Evolutionary conservation across 2,888 invertebrate genomes (phyloP), one percentile per base, ranked within the genome.

Genomic region (Hirtodrosophila duncani): DNA sequence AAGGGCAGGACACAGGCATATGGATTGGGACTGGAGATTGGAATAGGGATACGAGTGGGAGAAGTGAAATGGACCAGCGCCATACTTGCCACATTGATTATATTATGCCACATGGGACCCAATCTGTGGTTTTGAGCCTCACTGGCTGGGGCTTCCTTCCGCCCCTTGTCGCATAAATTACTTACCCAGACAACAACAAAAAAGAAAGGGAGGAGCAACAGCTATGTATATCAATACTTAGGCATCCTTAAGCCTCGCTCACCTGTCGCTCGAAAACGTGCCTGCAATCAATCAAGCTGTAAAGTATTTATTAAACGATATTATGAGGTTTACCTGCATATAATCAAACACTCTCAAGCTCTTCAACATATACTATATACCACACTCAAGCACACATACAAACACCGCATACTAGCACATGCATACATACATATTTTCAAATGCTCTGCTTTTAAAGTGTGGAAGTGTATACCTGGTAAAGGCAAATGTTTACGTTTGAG

Each of bases 241-340:
- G 57, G 56, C 43, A 46, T 51, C 43, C 49, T 51, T 61, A 53
- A 58, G 59, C 57, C 55, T 41, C 51, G 48, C 49, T 60, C 78
- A 80, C 81, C 80, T 72, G 72, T 67, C 81, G 80, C 62, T 27
- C 41, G 41, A 49, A 37, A 34, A 34, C 55, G 60, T 53, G 51
- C 43, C 59, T 55, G 74, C 52, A 75, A 75, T 75, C 74, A 81
- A 75, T 75, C 74, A 75, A 63, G 81, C 74, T 78, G 81, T 72
- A 75, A 69, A 78, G 78, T 81, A 81, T 75, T 75, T 75, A 81
- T 75, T 75, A 75, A 75, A 66, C 69, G 81, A 68, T 75, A 75
- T 81, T 75, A 81, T 81, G 81, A 68, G 74, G 74, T 56, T 78
- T 77, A 59, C 61, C 81, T 49, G 30, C 31, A 37, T 36, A 62